Conservation (phyloP, 2,888 invertebrate species). For the Machimus atricapillus region DNA sequence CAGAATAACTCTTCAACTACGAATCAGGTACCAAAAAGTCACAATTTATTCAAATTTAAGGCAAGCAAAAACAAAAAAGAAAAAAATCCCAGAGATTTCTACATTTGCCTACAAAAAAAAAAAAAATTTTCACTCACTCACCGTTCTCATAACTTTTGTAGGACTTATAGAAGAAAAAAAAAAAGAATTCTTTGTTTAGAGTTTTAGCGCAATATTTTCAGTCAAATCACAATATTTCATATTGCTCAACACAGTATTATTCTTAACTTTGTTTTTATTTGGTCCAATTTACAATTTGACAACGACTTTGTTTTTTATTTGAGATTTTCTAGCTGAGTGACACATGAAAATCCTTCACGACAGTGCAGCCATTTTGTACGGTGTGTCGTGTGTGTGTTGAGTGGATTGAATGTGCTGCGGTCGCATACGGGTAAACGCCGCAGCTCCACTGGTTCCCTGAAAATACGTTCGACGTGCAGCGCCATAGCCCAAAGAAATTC, state of each 20-base stretch:
- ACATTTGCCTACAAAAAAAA: not conserved
- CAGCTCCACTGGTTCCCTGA: conserved; percentile 52
- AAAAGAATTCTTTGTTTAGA: conserved; percentile 31
- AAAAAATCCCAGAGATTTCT: conserved; percentile 2
- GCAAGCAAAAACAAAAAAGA: not conserved
- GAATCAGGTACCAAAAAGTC: not conserved
- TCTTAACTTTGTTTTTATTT: conserved; percentile 26
- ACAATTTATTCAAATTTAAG: not conserved
- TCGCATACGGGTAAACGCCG: conserved; percentile 52
- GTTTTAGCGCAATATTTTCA: conserved; percentile 23
- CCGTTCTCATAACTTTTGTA: conserved; percentile 31
- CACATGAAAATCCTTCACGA: conserved; percentile 49
- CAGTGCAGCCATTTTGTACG: conserved; percentile 46
- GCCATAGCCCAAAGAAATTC: conserved; percentile 29
- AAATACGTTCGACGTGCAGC: conserved; percentile 43
- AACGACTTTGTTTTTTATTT: conserved; percentile 35
- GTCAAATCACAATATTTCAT: conserved; percentile 36
- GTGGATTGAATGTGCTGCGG: conserved; percentile 52
- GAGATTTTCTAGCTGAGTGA: conserved; percentile 42
- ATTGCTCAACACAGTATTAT: conserved; percentile 24
- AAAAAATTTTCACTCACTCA: conserved; percentile 30
- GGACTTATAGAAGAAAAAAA: conserved; percentile 8
- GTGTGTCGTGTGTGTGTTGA: conserved; percentile 49
- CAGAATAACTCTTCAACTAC: not conserved
- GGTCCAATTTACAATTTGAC: conserved; percentile 40